Conservation (phyloP, 1,140 invertebrate genomes). For the Nephila pilipes region DNA sequence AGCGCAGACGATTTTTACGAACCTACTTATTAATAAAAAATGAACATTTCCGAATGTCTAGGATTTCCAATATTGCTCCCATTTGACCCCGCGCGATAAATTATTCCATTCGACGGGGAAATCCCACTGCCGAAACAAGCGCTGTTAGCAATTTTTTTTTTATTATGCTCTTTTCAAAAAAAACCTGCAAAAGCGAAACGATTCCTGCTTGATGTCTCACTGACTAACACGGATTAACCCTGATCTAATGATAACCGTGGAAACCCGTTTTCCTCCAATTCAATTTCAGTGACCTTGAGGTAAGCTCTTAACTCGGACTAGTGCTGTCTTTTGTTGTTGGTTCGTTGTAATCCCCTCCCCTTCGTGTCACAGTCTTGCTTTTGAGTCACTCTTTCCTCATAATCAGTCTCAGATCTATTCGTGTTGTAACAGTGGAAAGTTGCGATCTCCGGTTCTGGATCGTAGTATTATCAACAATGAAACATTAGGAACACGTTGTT, state of each 20-base stretch:
- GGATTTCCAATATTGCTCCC: background rate
- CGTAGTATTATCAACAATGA: background rate
- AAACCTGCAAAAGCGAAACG: background rate
- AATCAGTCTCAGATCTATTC: background rate
- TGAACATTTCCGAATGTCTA: no score
- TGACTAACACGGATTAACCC: background rate
- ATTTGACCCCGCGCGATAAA: background rate
- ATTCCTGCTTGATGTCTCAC: background rate
- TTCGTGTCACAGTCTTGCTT: background rate
- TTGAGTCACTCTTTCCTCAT: background rate
- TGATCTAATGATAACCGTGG: background rate
- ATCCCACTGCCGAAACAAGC: background rate
- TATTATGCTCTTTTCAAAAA: no score
- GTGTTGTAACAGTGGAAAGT: background rate
- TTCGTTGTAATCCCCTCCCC: background rate
- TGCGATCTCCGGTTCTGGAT: background rate
- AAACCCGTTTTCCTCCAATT: constrained; percentile 21
- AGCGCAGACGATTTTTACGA: no score
- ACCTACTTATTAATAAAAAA: no score
- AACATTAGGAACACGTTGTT: background rate
- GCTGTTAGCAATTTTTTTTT: background rate
- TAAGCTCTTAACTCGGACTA: background rate
- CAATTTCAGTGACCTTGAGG: background rate
- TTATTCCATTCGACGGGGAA: background rate
- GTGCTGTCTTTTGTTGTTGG: background rate